Base-by-base conservation (phyloP, 2,113 vertebrate genomes). In the Echinops telfairi region DNA sequence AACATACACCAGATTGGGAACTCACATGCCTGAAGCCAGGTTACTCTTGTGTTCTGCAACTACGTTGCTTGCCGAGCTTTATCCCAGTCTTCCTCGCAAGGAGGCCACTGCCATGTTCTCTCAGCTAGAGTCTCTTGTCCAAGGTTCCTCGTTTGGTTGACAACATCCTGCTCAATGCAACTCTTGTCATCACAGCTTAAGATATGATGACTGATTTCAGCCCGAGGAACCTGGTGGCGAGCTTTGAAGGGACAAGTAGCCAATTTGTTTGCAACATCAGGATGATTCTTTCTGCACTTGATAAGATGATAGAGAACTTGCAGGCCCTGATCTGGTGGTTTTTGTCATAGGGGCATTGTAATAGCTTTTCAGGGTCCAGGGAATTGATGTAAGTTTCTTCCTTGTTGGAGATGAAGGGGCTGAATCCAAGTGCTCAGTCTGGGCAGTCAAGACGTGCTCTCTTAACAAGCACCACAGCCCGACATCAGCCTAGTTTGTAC, bases 301-400 rank as follows among this genome's bases (percentile, higher is more conserved):
- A 99, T 98, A 7, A 99, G 96, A 95, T 99, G 99, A 95, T 99
- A 99, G 1, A 99, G 99, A 99, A 99, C 0, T 99, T 98, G 58
- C 98, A 98, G 22, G 98, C 98, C 75, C 99, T 97, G 96, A 99
- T 99, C 77, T 92, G 97, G 77, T 99, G 99, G 66, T 97, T 98
- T 43, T 98, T 98, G 43, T 99, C 98, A 94, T 98, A 98, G 0
- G 99, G 99, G 40, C 99, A 99, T 66, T 98, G 98, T 10, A 99
- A 31, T 14, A 99, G 97, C 87, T 98, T 98, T 7, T 99, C 98
- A 3, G 99, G 99, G 95, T 99, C 98, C 83, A 97, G 89, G 86
- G 95, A 6, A 95, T 98, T 98, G 87, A 94, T n/a, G n/a, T n/a
- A n/a, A n/a, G n/a, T n/a, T n/a, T n/a, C n/a, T n/a, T n/a, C n/a